phyloP scores from a whole-genome alignment of 2,797 vertebrate genomes.

The Threskiornis aethiopicus region DNA sequence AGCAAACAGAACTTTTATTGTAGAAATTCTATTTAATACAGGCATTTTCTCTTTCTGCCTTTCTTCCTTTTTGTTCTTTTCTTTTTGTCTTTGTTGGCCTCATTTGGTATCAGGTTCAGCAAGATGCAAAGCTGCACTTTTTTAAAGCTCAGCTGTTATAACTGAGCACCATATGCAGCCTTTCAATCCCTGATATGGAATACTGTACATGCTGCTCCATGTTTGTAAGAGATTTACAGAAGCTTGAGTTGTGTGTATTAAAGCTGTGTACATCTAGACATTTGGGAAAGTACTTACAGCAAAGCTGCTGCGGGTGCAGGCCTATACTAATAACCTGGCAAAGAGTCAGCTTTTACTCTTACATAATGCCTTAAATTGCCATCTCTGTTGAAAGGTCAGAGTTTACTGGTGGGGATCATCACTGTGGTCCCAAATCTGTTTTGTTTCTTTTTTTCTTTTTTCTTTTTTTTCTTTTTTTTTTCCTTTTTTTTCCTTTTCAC shows the following conservation, averaged over 20 bases:
- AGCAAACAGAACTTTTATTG: conserved; percentile 39
- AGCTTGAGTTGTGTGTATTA: conserved; percentile 73
- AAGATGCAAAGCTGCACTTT: conserved; percentile 74
- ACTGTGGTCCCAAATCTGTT: background rate
- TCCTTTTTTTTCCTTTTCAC: background rate
- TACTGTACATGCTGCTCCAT: conserved; percentile 73
- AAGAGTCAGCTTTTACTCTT: conserved; percentile 52
- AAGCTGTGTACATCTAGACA: conserved; percentile 72
- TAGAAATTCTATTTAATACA: conserved; percentile 37
- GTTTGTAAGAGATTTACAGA: conserved; percentile 78
- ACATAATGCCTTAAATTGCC: conserved; percentile 61
- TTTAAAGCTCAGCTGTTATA: conserved; percentile 78
- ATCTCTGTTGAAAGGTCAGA: conserved; percentile 49
- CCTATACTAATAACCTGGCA: conserved; percentile 68
- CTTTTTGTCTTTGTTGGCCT: conserved; percentile 33
- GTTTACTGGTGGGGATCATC: conserved; percentile 40
- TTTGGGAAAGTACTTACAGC: conserved; percentile 70
- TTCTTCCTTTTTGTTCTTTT: background rate
- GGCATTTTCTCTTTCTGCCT: background rate
- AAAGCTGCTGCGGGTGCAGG: conserved; percentile 61
- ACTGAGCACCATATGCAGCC: conserved; percentile 78
- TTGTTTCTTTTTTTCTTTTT: background rate
- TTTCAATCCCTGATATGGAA: conserved; percentile 73
- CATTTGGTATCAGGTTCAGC: conserved; percentile 67
- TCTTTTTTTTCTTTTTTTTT: too few relatives aligned